Evolutionary conservation across 2,797 vertebrate genomes (phyloP).

Genomic region (Poecilia wingei): DNA sequence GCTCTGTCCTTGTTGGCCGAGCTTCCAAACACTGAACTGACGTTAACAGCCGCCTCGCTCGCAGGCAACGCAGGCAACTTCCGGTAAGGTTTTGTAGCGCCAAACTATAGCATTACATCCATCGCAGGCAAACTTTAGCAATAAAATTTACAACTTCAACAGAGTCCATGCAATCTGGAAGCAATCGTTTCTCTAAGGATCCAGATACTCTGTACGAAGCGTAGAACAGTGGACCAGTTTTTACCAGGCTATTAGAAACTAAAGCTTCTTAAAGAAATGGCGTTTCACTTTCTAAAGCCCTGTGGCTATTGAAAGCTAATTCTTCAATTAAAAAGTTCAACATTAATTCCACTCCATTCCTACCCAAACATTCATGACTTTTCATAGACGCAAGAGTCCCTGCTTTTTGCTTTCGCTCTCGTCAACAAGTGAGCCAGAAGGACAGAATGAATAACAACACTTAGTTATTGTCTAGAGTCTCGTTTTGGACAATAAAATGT

Average conservation of each 20-base stretch:
- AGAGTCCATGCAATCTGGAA: too few relatives aligned
- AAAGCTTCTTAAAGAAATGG: not conserved
- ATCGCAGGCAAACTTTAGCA: too few relatives aligned
- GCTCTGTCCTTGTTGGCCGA: too few relatives aligned
- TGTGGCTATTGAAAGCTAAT: conserved; percentile 3
- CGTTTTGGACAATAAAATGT: not conserved
- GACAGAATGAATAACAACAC: conserved; percentile 10
- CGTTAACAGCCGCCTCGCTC: too few relatives aligned
- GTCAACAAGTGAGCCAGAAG: not conserved
- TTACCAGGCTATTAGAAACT: not conserved
- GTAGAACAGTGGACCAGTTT: too few relatives aligned
- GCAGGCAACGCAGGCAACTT: too few relatives aligned
- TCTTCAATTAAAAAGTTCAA: conserved; percentile 18
- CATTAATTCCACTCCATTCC: conserved; percentile 41
- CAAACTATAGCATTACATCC: too few relatives aligned
- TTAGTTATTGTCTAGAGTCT: conserved; percentile 1
- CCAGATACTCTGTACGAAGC: too few relatives aligned
- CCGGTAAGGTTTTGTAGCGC: too few relatives aligned
- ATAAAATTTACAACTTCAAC: too few relatives aligned
- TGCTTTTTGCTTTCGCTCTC: not conserved
- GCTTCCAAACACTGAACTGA: too few relatives aligned
- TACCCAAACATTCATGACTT: conserved; percentile 12
- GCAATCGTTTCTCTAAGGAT: too few relatives aligned
- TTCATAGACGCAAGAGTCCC: not conserved
- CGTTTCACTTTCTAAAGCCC: not conserved